phyloP scores from a whole-genome alignment of 2,797 vertebrate genomes.

The Crax fasciolata region DNA sequence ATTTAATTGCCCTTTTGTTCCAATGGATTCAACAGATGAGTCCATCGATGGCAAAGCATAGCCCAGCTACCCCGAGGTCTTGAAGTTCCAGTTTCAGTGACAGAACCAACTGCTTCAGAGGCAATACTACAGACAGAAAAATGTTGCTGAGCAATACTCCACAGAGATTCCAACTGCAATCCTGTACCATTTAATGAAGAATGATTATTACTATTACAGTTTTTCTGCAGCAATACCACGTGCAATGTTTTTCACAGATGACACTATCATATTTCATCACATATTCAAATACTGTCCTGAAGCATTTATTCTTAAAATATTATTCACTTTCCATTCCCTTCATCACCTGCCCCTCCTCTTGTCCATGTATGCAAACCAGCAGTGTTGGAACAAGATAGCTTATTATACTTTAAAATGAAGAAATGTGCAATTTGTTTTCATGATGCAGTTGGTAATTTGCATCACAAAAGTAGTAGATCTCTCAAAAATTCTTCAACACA shows the following conservation, averaged over 20 bases:
- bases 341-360: background rate
- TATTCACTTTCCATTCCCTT: background rate
- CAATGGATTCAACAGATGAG: background rate
- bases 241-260: background rate
- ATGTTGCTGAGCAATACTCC: background rate
- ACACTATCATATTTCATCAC: background rate
- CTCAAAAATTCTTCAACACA: background rate
- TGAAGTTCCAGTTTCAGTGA: background rate
- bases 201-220: background rate
- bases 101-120: background rate
- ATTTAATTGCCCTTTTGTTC: conserved; percentile 15
- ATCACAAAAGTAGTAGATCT: background rate
- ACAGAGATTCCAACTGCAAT: background rate
- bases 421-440: background rate
- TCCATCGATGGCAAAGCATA: background rate
- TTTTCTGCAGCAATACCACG: background rate
- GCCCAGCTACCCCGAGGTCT: background rate
- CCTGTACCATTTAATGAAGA: background rate
- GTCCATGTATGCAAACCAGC: background rate
- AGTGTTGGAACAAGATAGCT: background rate
- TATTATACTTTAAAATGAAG: background rate
- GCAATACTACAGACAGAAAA: background rate
- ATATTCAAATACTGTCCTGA: background rate
- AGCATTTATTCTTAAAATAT: background rate
- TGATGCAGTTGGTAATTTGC: background rate